These are phyloP conservation scores for Chloroceryle aenea DNA, from an alignment of 2,113 vertebrate species.

Conservation along the genomic window DNA sequence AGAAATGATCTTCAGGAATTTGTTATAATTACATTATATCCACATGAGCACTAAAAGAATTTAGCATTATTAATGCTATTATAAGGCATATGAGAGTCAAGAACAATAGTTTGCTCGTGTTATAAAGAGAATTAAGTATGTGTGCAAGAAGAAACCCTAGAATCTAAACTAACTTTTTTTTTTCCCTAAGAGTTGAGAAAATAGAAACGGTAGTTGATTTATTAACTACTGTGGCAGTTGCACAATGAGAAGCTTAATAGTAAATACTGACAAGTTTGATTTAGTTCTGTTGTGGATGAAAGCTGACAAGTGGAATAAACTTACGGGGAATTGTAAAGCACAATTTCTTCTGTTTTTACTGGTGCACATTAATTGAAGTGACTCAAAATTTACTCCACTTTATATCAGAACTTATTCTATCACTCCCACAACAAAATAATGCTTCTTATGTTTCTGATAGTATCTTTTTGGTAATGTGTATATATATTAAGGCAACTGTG, in stretches of 20 bases:
- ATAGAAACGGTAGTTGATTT: not conserved
- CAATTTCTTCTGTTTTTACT: not conserved
- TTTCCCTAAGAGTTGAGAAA: not conserved
- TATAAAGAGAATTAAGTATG: not conserved
- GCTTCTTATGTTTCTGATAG: not conserved
- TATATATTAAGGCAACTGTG: not conserved
- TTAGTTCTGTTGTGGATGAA: not conserved
- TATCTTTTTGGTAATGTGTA: not conserved
- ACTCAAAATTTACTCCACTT: not conserved
- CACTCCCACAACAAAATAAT: not conserved
- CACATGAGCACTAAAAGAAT: conserved; percentile 63
- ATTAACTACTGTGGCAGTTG: not conserved
- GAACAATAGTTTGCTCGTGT: conserved; percentile 16
- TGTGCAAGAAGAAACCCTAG: not conserved
- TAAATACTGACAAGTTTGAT: not conserved
- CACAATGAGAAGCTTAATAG: not conserved
- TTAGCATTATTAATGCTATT: conserved; percentile 71
- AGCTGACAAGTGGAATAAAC: conserved; percentile 26
- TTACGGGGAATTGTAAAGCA: not conserved
- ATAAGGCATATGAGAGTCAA: conserved; percentile 37
- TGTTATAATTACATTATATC: conserved; percentile 67
- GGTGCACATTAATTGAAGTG: not conserved
- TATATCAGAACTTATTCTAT: not conserved
- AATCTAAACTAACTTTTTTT: not conserved
- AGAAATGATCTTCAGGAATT: conserved; percentile 53